These are phyloP conservation scores for Yasuhikotakia modesta DNA, from an alignment of 2,797 vertebrate genomes.

Conservation along the genomic window DNA sequence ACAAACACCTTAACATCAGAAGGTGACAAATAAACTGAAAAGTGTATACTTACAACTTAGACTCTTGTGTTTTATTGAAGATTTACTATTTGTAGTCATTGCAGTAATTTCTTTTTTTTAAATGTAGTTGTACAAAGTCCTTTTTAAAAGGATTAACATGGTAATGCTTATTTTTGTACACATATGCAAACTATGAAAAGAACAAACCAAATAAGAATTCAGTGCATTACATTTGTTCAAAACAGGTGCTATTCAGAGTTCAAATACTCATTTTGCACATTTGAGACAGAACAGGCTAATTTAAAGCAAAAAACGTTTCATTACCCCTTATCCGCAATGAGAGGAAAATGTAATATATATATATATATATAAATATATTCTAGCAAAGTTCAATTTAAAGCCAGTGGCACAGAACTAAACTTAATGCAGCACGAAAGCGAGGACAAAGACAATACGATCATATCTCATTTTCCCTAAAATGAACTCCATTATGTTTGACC, in stretches of 20 bases:
- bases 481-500: slow-evolving; percentile 75
- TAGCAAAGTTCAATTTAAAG: slow-evolving; percentile 47
- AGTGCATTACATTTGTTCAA: slow-evolving; percentile 13
- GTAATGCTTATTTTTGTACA: slow-evolving; percentile 7
- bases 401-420: slow-evolving; percentile 65
- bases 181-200: not conserved
- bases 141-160: not conserved
- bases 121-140: too few species aligned
- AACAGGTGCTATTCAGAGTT: slow-evolving; percentile 15
- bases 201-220: slow-evolving; percentile 8
- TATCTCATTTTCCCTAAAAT: slow-evolving; percentile 72
- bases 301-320: not conserved
- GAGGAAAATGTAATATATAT: slow-evolving; percentile 12
- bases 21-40: slow-evolving; percentile 77
- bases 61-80: slow-evolving; percentile 60
- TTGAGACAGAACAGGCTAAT: not conserved
- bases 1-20: slow-evolving; percentile 62
- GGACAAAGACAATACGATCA: slow-evolving; percentile 67
- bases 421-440: slow-evolving; percentile 58
- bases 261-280: slow-evolving; percentile 19
- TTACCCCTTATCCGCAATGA: not conserved
- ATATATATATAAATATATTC: slow-evolving; percentile 26
- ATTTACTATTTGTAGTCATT: not conserved
- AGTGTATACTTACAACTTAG: slow-evolving; percentile 56
- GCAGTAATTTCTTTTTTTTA: not conserved